Base-by-base conservation (phyloP, 2,113 vertebrate genomes). In the Poeciliopsis retropinna region DNA sequence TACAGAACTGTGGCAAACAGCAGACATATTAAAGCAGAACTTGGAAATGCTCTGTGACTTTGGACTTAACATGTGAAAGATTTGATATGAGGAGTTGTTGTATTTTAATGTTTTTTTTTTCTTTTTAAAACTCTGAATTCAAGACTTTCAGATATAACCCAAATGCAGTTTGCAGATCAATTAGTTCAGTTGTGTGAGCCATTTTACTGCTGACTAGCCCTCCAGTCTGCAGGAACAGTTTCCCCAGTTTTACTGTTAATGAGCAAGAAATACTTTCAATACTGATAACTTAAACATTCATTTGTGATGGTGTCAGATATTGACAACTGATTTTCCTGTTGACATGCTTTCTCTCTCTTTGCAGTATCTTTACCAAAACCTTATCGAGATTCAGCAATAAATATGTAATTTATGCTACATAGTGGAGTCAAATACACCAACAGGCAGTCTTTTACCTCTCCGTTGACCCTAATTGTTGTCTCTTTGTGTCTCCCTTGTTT, bases 191-290 rank as follows among this genome's bases (percentile, higher is more conserved):
- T 51, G 17, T 51, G 5, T 51, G 47, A 51, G 47, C 6, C 31
- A 28, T 79, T 79, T 72, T 73, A 31, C 30, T 25, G 15, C 28
- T 62, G 61, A n/a, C 28, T 17, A 14, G 19, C 13, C 15, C 13
- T 17, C 5, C 6, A 62, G 28, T 75, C 15, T 41, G 51, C 28
- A 41, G 25, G 70, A 66, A 72, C 4, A 22, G 61, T 32, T 37
- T 31, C n/a, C 60, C 12, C 30, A 11, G 19, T 34, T 65, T 83
- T 66, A 70, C 71, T 64, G 67, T 69, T 73, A 74, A 77, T 82
- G 72, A 83, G 78, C 47, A 79, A 73, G n/a, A 77, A 75, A 70
- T 31, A 44, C 5, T 67, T 70, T 37, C 67, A 41, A 32, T 27
- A n/a, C 34, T 31, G 2, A 39, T 72, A 34, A 61, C 30, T 74